These are phyloP conservation scores for Sebastes matsubarae DNA, from an alignment of 2,797 vertebrate species.

Conservation along the genomic window DNA sequence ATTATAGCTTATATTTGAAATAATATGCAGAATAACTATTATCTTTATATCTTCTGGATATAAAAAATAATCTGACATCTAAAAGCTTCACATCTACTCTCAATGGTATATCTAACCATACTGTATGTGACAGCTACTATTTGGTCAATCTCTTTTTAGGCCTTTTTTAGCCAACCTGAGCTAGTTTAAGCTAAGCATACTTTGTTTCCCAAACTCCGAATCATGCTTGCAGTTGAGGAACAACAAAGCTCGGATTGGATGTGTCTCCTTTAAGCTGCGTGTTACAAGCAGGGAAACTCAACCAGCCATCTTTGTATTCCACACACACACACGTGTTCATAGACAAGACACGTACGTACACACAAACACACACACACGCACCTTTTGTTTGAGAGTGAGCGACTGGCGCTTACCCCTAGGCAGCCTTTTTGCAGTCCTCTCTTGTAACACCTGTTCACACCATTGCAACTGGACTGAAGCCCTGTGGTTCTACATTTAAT, in stretches of 20 bases:
- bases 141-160: not conserved
- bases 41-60: not conserved
- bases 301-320: slow-evolving; percentile 45
- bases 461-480: not conserved
- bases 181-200: not conserved
- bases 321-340: not conserved
- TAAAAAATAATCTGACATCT: not conserved
- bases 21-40: not conserved
- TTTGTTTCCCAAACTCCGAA: not conserved
- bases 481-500: not conserved
- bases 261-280: slow-evolving; percentile 14
- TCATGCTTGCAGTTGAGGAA: not conserved
- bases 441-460: slow-evolving; percentile 39
- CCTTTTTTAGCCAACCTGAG: not conserved
- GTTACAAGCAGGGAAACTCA: slow-evolving; percentile 19
- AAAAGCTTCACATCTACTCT: not conserved
- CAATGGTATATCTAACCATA: not conserved
- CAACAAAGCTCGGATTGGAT: not conserved
- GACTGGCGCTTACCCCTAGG: slow-evolving; percentile 20
- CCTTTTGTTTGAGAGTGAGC: slow-evolving; percentile 15
- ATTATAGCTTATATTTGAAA: not conserved
- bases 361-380: slow-evolving; percentile 9
- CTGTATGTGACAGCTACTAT: not conserved
- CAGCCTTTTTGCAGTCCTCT: slow-evolving; percentile 29
- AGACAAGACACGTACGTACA: not conserved